These are phyloP conservation scores for Scaptomyza pallida DNA, from an alignment of 1,140 invertebrate genomes.

Conservation along the genomic window DNA sequence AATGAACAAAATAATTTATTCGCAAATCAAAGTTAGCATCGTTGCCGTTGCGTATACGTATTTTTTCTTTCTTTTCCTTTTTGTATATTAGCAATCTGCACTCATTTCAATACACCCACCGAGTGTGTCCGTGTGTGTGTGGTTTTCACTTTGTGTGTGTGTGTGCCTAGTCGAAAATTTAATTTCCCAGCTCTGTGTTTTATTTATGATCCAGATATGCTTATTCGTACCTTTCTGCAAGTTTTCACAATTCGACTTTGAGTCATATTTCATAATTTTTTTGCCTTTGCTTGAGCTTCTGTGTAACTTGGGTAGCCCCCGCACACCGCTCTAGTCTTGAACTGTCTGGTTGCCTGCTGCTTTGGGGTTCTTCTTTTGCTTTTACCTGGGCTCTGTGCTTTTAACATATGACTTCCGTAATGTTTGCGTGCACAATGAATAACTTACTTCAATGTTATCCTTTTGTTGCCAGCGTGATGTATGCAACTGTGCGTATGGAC, in stretches of 20 bases:
- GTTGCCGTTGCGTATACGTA: conserved; percentile 40
- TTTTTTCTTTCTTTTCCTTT: too few relatives aligned
- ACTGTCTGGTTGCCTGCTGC: conserved; percentile 46
- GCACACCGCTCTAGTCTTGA: not conserved
- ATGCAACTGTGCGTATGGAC: conserved; percentile 53
- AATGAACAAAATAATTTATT: conserved; percentile 78
- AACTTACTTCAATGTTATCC: conserved; percentile 80
- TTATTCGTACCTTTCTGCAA: conserved; percentile 81
- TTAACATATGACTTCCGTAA: conserved; percentile 83
- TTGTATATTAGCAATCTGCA: conserved; percentile 79
- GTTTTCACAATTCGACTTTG: conserved; percentile 81
- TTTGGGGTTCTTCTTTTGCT: conserved; percentile 31
- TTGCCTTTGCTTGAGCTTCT: conserved; percentile 26
- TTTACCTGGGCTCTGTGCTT: conserved; percentile 52
- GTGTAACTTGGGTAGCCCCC: conserved; percentile 59
- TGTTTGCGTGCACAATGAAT: conserved; percentile 83
- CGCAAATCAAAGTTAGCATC: conserved; percentile 78
- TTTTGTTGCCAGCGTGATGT: conserved; percentile 66
- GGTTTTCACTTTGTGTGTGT: conserved; percentile 12
- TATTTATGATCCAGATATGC: conserved; percentile 82
- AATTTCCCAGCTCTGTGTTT: conserved; percentile 77
- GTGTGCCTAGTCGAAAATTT: conserved; percentile 76
- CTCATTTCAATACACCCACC: conserved; percentile 39
- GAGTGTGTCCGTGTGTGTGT: conserved; percentile 11
- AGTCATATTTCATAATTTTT: conserved; percentile 80